Evolutionary conservation across 2,888 invertebrate genomes (phyloP), one percentile per base, ranked within the genome.

Genomic region (Oxytorus armatus): DNA sequence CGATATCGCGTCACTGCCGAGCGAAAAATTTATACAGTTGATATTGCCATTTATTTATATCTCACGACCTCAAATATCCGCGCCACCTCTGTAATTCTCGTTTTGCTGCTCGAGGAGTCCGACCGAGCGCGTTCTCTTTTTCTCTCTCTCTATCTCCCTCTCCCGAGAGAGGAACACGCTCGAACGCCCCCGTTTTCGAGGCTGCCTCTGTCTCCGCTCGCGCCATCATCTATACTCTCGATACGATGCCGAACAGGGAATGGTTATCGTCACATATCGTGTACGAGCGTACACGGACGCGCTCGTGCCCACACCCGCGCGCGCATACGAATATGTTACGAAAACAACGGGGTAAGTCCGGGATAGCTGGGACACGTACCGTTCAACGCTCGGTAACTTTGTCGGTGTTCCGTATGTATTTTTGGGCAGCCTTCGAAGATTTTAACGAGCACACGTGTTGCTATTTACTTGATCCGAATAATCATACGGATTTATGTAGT

Each of bases 41-140:
- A 89, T 90, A 90, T 89, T 90, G 88, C 86, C 89, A 89, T 89
- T 90, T 89, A 90, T 89, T 90, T 90, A 90, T 90, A 90, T 87
- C 90, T 86, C 85, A 84, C 88, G 89, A 89, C 90, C 90, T 90
- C 89, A 90, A 90, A 90, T 86, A 87, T 88, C 85, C 84, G 85
- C 85, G n/a, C n/a, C n/a, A n/a, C 87, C 86, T 73, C 77, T 77
- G 73, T 42, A 65, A 66, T 51, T 73, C 77, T 65, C 76, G 11
- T 55, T 65, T 81, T 59, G 51, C 66, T 23, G 65, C 70, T 72
- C 73, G 73, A 73, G 65, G 66, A 66, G 49, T n/a, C 55, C 39
- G 77, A 77, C 55, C 74, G 47, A 57, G 53, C 68, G 23, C 53
- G 68, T 74, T 65, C 53, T n/a, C 36, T 82, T 85, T 83, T 83